Evolutionary conservation across 1,140 invertebrate genomes (phyloP), one percentile per base, ranked within the genome.

Genomic region (Zaprionus vittiger): DNA sequence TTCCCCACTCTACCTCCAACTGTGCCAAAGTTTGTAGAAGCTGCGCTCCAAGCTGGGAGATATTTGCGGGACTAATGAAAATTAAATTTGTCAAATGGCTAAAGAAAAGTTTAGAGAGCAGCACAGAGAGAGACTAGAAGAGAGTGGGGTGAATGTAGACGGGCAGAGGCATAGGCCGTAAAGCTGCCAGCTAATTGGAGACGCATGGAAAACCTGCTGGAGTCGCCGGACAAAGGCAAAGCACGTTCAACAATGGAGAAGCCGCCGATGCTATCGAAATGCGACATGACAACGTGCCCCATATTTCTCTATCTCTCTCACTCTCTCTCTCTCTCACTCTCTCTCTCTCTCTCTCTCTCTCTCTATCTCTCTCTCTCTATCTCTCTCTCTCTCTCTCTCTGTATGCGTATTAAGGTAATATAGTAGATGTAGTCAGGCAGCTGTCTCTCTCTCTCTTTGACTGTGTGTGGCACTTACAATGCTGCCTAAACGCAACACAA

Each of bases 21-120:
- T 17, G 2, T 24, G 31, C 34, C n/a, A 71, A 71, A 64, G 60
- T 71, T 65, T 47, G 31, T 20, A 56, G 38, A 47, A 65, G 64
- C 44, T 56, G 47, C 22, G 56, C 47, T 61, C 34, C 28, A 61
- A 62, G 37, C 61, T 64, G 66, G 11, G 12, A 52, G 66, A 81
- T 69, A 77, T 79, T 79, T 80, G 47, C 63, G 41, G 59, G 55
- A 62, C 76, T 80, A 91, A 85, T 91, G 82, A 82, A 89, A 89
- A 85, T 91, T 82, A 73, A 90, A 90, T 89, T 84, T 84, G 89
- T 71, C 65, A 89, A 62, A 67, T 65, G 55, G 34, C 15, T 20
- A 52, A 24, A 38, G 55, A 56, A 57, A 73, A 61, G 47, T 66
- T 47, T 49, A 38, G 44, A 44, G 24, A 34, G 59, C n/a, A 15